Conservation (phyloP, 2,113 vertebrate species). For the Gnathonemus longibarbis region DNA sequence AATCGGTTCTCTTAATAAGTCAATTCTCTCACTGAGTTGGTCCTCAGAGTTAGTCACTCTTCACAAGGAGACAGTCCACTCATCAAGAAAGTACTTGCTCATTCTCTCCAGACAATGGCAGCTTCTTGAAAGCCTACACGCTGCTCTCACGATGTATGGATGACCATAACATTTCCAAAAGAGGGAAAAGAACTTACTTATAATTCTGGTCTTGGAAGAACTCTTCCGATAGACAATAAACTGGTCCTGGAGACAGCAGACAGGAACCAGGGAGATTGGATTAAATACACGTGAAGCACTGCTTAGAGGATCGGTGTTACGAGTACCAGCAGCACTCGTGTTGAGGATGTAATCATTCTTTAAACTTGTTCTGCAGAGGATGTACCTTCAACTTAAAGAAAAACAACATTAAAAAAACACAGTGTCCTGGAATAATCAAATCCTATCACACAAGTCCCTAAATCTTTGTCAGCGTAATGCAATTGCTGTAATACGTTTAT, state of each 20-base stretch:
- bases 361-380: conserved; percentile 53
- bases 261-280: conserved; percentile 11
- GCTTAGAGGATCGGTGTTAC: neutral
- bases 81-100: neutral
- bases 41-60: neutral
- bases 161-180: neutral
- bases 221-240: neutral
- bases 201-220: neutral
- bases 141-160: neutral
- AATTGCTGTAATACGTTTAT: conserved; percentile 73
- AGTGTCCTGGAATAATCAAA: conserved; percentile 71
- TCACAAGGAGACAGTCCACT: neutral
- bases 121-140: neutral
- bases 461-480: conserved; percentile 73
- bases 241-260: conserved; percentile 8
- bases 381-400: conserved; percentile 57
- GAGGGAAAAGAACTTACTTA: neutral
- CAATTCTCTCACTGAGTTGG: neutral
- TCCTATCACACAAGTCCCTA: conserved; percentile 71
- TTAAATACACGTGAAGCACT: conserved; percentile 14
- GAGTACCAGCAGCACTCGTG: conserved; percentile 44
- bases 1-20: neutral
- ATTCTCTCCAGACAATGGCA: neutral
- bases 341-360: conserved; percentile 52
- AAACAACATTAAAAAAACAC: conserved; percentile 65